phyloP scores from a whole-genome alignment of 53 echinoderm and acorn worm genomes.

The Zoroaster sp. region DNA sequence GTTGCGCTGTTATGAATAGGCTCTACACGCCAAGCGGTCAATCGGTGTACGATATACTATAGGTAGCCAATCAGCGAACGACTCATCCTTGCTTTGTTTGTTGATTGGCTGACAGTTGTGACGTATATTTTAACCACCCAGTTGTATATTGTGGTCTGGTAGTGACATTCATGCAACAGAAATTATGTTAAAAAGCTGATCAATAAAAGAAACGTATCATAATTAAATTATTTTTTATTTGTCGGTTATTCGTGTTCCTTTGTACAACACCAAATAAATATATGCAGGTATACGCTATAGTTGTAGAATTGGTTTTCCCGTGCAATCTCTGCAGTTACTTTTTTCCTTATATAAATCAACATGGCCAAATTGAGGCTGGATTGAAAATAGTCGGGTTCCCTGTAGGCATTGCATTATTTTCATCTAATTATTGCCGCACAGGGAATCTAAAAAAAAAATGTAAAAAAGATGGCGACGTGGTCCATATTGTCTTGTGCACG shows the following conservation, averaged over 20 bases:
- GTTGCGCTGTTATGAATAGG: background rate
- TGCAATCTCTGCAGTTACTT: no score
- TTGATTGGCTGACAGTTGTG: conserved; percentile 34
- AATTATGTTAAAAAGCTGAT: conserved; percentile 46
- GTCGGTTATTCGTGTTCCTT: background rate
- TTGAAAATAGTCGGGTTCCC: no score
- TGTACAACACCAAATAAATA: background rate
- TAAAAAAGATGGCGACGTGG: no score
- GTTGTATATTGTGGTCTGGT: conserved; percentile 50
- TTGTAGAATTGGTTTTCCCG: no score
- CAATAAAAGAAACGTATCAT: conserved; percentile 24
- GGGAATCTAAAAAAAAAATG: no score
- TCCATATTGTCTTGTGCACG: no score
- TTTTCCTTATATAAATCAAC: no score
- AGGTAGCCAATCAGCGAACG: background rate
- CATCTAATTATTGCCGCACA: no score
- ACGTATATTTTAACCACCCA: conserved; percentile 12
- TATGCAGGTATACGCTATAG: no score
- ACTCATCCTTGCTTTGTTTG: background rate
- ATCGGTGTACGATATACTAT: background rate
- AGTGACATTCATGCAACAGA: conserved; percentile 35
- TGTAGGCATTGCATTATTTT: no score
- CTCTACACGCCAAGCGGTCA: background rate
- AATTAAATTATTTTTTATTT: no score
- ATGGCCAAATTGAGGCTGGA: no score